A percentile compares a stretch with the other conserved stretches of the same genome.
Conservation (phyloP, 2,888 invertebrate species). For the Melinaea menophilus region DNA sequence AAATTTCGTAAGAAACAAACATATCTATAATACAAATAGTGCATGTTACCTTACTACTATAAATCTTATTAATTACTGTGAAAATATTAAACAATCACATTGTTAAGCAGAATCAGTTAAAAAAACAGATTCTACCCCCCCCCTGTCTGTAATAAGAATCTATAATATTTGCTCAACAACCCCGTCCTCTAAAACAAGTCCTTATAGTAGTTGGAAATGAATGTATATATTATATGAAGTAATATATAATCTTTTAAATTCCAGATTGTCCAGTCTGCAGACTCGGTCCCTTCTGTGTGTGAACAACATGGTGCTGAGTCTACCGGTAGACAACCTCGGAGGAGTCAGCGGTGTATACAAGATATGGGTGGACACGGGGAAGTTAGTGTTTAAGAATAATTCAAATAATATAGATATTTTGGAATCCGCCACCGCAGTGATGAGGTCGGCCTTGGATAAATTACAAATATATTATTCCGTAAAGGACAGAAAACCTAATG, state of each 20-base stretch:
- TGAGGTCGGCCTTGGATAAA: conserved; percentile 85
- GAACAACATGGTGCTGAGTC: conserved; percentile 81
- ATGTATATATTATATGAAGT: neutral
- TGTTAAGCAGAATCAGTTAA: too few relatives aligned
- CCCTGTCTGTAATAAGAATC: too few relatives aligned
- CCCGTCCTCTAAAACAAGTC: too few relatives aligned
- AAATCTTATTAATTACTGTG: too few relatives aligned
- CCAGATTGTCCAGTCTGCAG: conserved; percentile 75
- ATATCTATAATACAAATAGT: too few relatives aligned
- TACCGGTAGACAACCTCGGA: conserved; percentile 81
- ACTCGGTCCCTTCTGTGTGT: conserved; percentile 82
- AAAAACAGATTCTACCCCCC: too few relatives aligned
- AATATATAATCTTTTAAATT: conserved; percentile 34
- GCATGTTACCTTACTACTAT: too few relatives aligned
- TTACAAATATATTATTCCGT: conserved; percentile 71
- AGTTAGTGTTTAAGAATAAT: conserved; percentile 78
- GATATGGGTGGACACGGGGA: conserved; percentile 82
- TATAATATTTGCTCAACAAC: too few relatives aligned
- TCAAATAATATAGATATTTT: conserved; percentile 73
- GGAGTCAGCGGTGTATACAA: conserved; percentile 79
- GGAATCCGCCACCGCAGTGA: conserved; percentile 84
- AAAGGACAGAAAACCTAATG: conserved; percentile 38
- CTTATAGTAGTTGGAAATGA: too few relatives aligned
- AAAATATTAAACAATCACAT: too few relatives aligned
- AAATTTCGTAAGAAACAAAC: too few relatives aligned